Conservation (phyloP, 2,113 vertebrate species). For the Phaethornis superciliosus region DNA sequence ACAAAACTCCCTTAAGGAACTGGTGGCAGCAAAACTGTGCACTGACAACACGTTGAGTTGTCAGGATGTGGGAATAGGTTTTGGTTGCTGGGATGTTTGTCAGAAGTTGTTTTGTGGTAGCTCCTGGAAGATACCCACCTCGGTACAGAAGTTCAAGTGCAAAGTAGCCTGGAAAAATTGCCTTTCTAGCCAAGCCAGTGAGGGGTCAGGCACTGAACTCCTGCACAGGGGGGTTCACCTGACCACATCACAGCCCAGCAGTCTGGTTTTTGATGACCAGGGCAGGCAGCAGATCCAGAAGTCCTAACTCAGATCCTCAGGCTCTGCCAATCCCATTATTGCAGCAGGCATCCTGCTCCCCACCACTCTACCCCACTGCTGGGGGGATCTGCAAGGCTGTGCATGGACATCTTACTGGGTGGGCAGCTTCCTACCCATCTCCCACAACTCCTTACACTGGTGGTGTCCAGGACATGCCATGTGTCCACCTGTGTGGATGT, state of each 20-base stretch:
- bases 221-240: background rate
- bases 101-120: background rate
- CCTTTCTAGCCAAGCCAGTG: background rate
- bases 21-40: background rate
- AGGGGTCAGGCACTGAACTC: background rate
- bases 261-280: background rate
- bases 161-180: background rate
- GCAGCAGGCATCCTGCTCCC: background rate
- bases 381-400: background rate
- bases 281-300: background rate
- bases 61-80: background rate
- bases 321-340: background rate
- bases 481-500: accelerated
- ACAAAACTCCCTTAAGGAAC: conserved; percentile 7
- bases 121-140: background rate
- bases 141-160: background rate
- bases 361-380: background rate
- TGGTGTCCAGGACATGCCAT: background rate
- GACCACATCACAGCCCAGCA: accelerated
- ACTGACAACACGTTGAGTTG: background rate
- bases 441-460: background rate
- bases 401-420: background rate
- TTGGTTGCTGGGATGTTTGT: background rate
- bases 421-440: background rate
- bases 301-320: background rate